A percentile compares a stretch with the other conserved stretches of the same genome.
These are phyloP conservation scores for Antedon mediterranea DNA, from an alignment of 53 echinoderm and acorn worm genomes.

Conservation along the genomic window DNA sequence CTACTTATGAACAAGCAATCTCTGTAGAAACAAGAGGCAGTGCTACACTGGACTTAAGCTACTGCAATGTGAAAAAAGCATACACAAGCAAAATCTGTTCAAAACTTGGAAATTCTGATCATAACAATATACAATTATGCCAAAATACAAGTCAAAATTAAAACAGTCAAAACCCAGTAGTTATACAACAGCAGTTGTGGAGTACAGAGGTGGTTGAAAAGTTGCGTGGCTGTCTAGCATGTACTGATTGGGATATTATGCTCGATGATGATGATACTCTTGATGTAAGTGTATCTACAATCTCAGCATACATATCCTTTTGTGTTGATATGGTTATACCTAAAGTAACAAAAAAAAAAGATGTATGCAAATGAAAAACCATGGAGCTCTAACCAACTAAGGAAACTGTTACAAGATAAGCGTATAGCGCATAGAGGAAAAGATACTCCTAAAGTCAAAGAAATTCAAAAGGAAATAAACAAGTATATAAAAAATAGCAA, in stretches of 20 bases:
- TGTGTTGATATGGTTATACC: neutral
- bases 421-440: neutral
- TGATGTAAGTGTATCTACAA: neutral
- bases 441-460: neutral
- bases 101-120: slow-evolving; percentile 2
- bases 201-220: neutral
- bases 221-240: neutral
- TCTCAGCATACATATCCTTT: neutral
- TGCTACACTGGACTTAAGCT: neutral
- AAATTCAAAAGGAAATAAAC: neutral
- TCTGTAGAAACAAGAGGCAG: neutral
- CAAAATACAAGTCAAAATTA: neutral
- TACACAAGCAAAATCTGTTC: neutral
- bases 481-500: neutral
- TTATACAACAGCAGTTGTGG: neutral
- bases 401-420: neutral
- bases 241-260: neutral
- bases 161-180: slow-evolving; percentile 1
- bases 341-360: neutral
- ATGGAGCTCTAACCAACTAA: neutral
- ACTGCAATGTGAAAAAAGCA: slow-evolving; percentile 2
- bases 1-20: neutral
- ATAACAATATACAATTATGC: neutral
- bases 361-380: neutral
- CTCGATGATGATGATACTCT: neutral